phyloP scores from a whole-genome alignment of 2,113 vertebrate species.

The Cnemophilus loriae region DNA sequence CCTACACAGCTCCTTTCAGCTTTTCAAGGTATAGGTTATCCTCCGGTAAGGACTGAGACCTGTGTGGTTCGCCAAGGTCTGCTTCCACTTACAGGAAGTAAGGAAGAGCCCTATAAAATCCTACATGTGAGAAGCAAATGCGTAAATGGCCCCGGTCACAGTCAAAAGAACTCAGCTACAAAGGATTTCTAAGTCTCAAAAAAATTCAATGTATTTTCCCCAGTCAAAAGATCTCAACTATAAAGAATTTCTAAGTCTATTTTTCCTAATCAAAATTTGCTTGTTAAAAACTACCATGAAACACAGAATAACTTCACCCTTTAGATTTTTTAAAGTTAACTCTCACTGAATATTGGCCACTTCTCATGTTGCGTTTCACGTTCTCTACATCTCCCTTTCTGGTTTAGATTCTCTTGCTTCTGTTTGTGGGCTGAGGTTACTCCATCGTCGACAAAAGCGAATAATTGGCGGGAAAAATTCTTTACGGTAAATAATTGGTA shows the following conservation, averaged over 20 bases:
- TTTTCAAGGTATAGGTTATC: not conserved
- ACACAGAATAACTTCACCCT: not conserved
- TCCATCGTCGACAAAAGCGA: slow-evolving; percentile 88
- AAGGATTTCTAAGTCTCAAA: not conserved
- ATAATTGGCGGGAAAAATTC: slow-evolving; percentile 97
- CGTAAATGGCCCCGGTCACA: not conserved
- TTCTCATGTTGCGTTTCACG: not conserved
- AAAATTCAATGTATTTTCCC: not conserved
- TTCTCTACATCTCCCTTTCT: not conserved
- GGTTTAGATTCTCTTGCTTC: slow-evolving; percentile 77
- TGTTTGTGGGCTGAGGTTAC: slow-evolving; percentile 84
- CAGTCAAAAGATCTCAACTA: not conserved
- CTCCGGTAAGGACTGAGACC: not conserved
- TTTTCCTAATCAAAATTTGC: not conserved
- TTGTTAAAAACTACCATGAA: not conserved
- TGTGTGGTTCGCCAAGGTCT: not conserved
- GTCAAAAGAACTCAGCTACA: not conserved
- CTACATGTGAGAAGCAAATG: not conserved
- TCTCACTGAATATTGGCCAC: not conserved
- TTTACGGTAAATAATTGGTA: slow-evolving; percentile 80
- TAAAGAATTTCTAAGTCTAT: not conserved
- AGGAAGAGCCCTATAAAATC: not conserved
- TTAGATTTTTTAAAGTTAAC: not conserved
- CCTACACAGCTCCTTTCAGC: not conserved
- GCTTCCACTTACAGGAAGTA: not conserved